A percentile compares a stretch with the other conserved stretches of the same genome.
Conservation (phyloP, 2,797 vertebrate species). For the Columba guinea region DNA sequence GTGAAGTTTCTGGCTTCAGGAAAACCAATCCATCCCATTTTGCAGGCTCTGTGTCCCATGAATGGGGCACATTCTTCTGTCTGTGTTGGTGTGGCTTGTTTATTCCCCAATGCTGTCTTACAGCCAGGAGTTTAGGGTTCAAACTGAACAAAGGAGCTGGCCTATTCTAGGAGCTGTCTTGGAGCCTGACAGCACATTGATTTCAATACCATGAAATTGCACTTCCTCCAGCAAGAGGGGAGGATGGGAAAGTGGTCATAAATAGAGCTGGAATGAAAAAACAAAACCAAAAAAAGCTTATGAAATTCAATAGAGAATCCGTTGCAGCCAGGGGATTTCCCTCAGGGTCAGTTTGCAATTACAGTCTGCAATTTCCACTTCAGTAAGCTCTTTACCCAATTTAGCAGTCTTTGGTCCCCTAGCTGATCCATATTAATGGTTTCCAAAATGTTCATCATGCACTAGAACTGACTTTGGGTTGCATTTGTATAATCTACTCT, state of each 20-base stretch:
- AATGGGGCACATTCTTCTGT: slow-evolving; percentile 33
- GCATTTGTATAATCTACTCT: slow-evolving; percentile 29
- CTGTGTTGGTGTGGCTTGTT: not conserved
- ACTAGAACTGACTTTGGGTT: slow-evolving; percentile 9
- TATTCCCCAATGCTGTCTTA: not conserved
- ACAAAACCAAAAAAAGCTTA: not conserved
- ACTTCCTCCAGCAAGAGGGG: not conserved
- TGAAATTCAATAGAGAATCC: slow-evolving; percentile 1
- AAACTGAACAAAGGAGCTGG: not conserved
- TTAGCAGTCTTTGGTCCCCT: slow-evolving; percentile 32
- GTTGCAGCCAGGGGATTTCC: slow-evolving; percentile 35
- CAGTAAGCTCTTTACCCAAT: slow-evolving; percentile 56
- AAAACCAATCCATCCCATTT: not conserved
- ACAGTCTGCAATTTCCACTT: slow-evolving; percentile 42
- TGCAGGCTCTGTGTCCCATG: not conserved
- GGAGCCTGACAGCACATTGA: not conserved
- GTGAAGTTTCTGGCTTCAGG: not conserved
- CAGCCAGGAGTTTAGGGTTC: not conserved
- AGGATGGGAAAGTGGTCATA: not conserved
- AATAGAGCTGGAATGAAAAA: slow-evolving; percentile 6
- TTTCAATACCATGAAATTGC: slow-evolving; percentile 36
- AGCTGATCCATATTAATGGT: slow-evolving; percentile 52
- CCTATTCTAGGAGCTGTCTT: not conserved
- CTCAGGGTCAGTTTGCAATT: slow-evolving; percentile 54
- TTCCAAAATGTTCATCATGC: slow-evolving; percentile 4